Percentiles rank a stretch among this genome's conserved stretches.
Evolutionary conservation across 2,113 vertebrate genomes (phyloP).

Genomic region (Psophia crepitans): DNA sequence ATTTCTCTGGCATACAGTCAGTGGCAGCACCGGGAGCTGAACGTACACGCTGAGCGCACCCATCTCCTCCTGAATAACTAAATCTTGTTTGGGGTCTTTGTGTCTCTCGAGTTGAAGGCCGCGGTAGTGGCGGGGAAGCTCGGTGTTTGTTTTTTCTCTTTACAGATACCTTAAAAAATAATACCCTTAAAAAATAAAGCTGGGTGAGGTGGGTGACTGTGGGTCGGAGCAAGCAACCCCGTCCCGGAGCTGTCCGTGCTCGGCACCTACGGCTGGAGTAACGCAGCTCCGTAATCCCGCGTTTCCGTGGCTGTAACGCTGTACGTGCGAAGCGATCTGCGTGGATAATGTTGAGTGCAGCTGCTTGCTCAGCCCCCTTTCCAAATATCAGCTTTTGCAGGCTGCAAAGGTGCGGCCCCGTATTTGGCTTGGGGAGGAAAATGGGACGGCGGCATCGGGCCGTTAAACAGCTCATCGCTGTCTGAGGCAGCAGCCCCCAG

Average conservation of each 20-base stretch:
- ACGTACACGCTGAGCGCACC: fast-evolving
- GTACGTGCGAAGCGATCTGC: neutral
- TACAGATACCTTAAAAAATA: neutral
- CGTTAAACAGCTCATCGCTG: neutral
- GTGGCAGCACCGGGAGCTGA: neutral
- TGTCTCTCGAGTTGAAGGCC: neutral
- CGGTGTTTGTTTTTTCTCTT: neutral
- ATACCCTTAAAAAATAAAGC: too few relatives aligned
- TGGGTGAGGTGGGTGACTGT: neutral
- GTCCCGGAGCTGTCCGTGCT: neutral
- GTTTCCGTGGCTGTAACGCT: neutral
- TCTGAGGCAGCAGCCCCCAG: too few relatives aligned
- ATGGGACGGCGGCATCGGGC: fast-evolving
- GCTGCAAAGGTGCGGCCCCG: neutral
- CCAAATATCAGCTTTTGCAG: neutral
- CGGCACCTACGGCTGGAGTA: fast-evolving
- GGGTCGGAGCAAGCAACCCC: neutral
- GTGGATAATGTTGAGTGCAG: neutral
- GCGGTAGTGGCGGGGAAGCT: neutral
- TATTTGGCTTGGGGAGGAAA: neutral
- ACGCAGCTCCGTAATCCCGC: fast-evolving
- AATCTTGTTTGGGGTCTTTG: fast-evolving
- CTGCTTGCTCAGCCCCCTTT: neutral
- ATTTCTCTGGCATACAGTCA: neutral
- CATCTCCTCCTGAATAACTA: neutral